Conservation (phyloP, 2,888 invertebrate species). For the Oxyteleia sp. region DNA sequence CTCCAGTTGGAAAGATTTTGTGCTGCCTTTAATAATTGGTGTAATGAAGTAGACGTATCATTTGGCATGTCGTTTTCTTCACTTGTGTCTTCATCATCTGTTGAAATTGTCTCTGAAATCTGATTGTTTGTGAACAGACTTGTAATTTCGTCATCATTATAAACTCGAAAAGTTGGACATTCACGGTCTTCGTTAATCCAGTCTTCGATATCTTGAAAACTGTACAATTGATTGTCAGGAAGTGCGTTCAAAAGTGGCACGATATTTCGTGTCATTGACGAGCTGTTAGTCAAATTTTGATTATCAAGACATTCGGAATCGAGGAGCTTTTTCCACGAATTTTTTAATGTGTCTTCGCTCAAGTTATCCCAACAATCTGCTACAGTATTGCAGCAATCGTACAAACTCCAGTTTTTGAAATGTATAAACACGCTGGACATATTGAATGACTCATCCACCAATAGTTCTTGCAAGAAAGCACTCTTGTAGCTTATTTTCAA, state of each 20-base stretch:
- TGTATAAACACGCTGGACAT: slow-evolving; percentile 7
- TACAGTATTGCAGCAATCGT: slow-evolving; percentile 11
- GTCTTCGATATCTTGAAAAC: slow-evolving; percentile 21
- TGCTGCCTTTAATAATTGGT: too few species aligned
- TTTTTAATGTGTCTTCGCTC: slow-evolving; percentile 12
- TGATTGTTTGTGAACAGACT: background rate
- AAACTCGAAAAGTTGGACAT: background rate
- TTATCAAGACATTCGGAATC: background rate
- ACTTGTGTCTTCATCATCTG: too few species aligned
- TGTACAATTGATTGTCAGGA: background rate
- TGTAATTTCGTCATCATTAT: slow-evolving; percentile 22
- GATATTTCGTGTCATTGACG: background rate
- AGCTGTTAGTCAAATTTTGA: background rate
- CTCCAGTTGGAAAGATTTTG: too few species aligned
- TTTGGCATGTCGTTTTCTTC: too few species aligned
- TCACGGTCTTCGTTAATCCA: slow-evolving; percentile 10
- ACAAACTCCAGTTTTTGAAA: slow-evolving; percentile 15
- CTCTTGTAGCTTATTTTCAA: slow-evolving; percentile 68
- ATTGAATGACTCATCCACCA: slow-evolving; percentile 9
- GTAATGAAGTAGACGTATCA: too few species aligned
- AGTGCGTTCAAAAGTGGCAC: slow-evolving; percentile 25
- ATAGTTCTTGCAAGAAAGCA: slow-evolving; percentile 23
- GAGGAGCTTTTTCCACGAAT: slow-evolving; percentile 29
- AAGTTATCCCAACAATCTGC: slow-evolving; percentile 22
- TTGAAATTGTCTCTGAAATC: too few species aligned